phyloP scores from a whole-genome alignment of 2,113 vertebrate genomes.

The Ovis aries region DNA sequence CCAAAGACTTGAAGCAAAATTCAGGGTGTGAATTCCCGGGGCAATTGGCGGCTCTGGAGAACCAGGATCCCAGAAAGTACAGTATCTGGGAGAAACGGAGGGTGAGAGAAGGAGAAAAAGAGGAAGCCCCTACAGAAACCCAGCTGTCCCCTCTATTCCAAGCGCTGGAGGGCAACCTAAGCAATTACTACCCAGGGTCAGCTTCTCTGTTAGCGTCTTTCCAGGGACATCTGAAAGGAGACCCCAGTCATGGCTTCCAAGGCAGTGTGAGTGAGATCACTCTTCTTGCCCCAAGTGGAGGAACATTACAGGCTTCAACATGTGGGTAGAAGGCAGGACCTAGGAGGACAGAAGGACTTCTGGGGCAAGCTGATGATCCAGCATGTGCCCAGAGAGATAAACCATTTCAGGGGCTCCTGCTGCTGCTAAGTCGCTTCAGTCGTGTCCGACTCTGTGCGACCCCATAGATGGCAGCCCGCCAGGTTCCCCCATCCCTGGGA shows the following conservation, averaged over 20 bases:
- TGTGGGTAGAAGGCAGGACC: not conserved
- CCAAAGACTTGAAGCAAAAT: not conserved
- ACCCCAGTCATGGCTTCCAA: not conserved
- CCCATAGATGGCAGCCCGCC: too few species aligned
- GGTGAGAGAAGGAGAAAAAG: not conserved
- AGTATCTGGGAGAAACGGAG: not conserved
- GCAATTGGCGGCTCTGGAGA: not conserved
- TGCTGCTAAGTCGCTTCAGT: too few species aligned
- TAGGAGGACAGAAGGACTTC: not conserved
- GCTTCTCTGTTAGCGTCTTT: not conserved
- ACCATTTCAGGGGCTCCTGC: not conserved
- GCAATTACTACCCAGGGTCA: not conserved
- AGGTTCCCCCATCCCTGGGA: too few species aligned
- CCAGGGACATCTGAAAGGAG: not conserved
- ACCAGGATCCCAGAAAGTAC: not conserved
- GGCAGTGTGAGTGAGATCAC: not conserved
- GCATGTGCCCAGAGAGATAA: not conserved
- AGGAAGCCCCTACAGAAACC: not conserved
- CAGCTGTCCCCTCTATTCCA: not conserved
- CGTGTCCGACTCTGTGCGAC: too few species aligned
- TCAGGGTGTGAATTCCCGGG: not conserved
- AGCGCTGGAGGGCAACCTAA: not conserved
- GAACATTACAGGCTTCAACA: not conserved
- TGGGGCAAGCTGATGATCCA: not conserved
- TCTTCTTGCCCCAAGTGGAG: not conserved